Evolutionary conservation across 2,888 invertebrate genomes (phyloP), one percentile per base, ranked within the genome.

Genomic region (Rhaphigaster nebulosa): DNA sequence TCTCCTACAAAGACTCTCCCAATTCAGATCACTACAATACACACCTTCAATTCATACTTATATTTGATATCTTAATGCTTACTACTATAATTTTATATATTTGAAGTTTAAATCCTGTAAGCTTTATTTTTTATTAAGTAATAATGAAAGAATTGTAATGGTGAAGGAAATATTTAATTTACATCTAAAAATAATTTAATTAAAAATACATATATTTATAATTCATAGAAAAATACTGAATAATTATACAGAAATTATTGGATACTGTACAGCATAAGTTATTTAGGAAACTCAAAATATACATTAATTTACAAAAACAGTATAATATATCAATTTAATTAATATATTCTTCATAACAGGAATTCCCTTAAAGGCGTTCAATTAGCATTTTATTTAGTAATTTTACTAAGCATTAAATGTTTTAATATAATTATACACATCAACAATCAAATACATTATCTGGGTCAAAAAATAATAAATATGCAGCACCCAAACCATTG

Each of bases 131-230:
- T 5, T 56, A n/a, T 20, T 6, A 34, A 20, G 20, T 20, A 34
- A 20, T 34, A 13, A 6, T 34, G 15, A 34, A 34, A 70, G 13
- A 65, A 29, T 29, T 29, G 15, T 29, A 65, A 29, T 29, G 29
- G 29, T 29, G 29, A 65, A 65, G 29, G 29, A 15, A 65, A 65
- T 65, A 65, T 29, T 29, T 65, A 29, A 70, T 70, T 34, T 20
- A 70, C 34, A 34, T 70, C 34, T 70, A 70, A 70, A 34, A 70
- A 70, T 70, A 34, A 70, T 70, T 70, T 70, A 70, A 29, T 70
- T 34, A 34, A 34, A 26, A 38, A 34, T 34, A 70, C 0, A 34
- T 70, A 70, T 6, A 70, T 70, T 34, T 34, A 70, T 70, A 70
- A 70, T 70, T 20, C 70, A 70, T 70, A 70, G 15, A 70, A 70